A percentile compares a stretch with the other conserved stretches of the same genome.
phyloP scores from a whole-genome alignment of 2,888 invertebrate species.

The Pyrgus malvae region DNA sequence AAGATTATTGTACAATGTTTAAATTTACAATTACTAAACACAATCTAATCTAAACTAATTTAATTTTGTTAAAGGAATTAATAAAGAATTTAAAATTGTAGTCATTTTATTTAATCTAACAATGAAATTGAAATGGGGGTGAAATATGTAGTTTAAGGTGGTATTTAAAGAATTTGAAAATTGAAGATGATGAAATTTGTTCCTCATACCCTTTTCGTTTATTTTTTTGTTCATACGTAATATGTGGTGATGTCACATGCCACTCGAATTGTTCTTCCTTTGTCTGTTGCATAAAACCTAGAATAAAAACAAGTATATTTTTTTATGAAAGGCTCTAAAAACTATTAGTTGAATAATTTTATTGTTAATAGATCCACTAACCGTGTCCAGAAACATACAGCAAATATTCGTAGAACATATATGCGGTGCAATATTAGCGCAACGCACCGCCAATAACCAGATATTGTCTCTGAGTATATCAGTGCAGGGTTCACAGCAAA shows the following conservation, averaged over 20 bases:
- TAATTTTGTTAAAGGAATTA: no score
- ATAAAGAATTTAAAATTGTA: no score
- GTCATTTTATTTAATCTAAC: no score
- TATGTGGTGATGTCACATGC: conserved; percentile 46
- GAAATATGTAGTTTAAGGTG: no score
- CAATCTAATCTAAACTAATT: no score
- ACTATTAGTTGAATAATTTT: no score
- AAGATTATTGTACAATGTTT: neutral
- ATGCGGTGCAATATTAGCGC: conserved; percentile 53
- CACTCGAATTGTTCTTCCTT: conserved; percentile 53
- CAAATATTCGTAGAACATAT: conserved; percentile 46
- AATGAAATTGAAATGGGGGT: no score
- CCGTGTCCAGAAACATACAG: conserved; percentile 58
- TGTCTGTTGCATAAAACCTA: conserved; percentile 55
- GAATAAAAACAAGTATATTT: neutral
- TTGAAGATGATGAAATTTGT: neutral
- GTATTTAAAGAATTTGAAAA: neutral
- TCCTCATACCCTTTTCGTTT: conserved; percentile 45
- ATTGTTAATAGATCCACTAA: no score
- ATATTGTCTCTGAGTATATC: conserved; percentile 44
- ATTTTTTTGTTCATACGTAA: conserved; percentile 39
- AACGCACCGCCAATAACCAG: conserved; percentile 69
- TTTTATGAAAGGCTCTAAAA: no score
- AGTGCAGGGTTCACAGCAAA: conserved; percentile 51
- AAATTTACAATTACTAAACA: neutral